phyloP scores from a whole-genome alignment of 2,113 vertebrate genomes.

The Corythaeola cristata region DNA sequence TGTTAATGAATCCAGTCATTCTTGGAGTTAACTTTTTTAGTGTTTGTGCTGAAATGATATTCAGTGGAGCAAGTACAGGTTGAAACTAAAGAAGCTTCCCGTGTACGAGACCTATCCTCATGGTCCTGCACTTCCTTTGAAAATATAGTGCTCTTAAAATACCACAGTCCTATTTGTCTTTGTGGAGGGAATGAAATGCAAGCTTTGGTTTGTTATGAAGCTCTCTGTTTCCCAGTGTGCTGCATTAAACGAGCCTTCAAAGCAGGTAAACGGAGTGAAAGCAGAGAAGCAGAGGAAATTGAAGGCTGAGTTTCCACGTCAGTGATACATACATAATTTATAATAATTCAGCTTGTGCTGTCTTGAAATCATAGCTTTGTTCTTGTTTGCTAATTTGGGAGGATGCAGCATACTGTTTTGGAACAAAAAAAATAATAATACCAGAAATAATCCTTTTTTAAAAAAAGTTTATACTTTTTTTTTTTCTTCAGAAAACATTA shows the following conservation, averaged over 20 bases:
- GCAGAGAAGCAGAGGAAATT: not conserved
- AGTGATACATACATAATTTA: not conserved
- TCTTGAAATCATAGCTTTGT: not conserved
- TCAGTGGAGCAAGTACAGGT: not conserved
- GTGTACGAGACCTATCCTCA: not conserved
- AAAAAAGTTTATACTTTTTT: not conserved
- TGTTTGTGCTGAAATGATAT: not conserved
- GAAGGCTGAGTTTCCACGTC: not conserved
- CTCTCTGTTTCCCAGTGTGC: not conserved
- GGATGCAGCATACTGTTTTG: not conserved
- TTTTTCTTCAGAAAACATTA: not conserved
- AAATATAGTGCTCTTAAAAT: not conserved
- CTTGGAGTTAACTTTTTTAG: not conserved
- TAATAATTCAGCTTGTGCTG: not conserved
- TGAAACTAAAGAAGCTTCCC: not conserved
- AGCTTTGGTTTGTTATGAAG: not conserved
- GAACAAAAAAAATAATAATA: not conserved
- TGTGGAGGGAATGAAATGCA: not conserved
- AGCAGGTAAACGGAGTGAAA: not conserved
- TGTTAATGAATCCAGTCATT: not conserved
- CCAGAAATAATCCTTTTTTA: not conserved
- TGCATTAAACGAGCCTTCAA: not conserved
- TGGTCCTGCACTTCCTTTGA: not conserved
- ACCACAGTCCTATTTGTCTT: not conserved
- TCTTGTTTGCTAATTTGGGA: not conserved